Conservation (phyloP, 2,888 invertebrate genomes). For the Drosophila lacicola region DNA sequence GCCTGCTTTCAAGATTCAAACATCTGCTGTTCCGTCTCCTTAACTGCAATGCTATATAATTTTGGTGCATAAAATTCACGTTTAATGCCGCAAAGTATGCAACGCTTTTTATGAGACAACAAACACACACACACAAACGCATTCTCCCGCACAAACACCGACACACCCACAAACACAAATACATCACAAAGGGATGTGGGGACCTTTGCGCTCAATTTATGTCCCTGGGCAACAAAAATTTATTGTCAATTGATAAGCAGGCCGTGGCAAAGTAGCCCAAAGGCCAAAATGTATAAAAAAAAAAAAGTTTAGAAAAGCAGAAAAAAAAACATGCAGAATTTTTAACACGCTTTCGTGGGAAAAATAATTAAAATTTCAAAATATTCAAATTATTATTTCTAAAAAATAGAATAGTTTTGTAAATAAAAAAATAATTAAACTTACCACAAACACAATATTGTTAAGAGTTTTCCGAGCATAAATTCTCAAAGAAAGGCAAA, state of each 20-base stretch:
- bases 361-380: not conserved
- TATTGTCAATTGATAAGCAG: conserved; percentile 81
- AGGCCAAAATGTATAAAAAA: conserved; percentile 48
- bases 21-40: conserved; percentile 61
- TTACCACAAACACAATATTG: too few species aligned
- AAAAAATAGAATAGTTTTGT: not conserved
- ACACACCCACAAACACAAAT: conserved; percentile 37
- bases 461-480: too few species aligned
- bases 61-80: conserved; percentile 73
- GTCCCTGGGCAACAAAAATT: conserved; percentile 77
- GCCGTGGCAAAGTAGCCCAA: conserved; percentile 68
- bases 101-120: conserved; percentile 56
- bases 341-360: conserved; percentile 44
- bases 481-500: too few species aligned
- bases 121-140: conserved; percentile 4
- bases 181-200: conserved; percentile 54
- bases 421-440: too few species aligned
- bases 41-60: conserved; percentile 76
- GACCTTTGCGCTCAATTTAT: conserved; percentile 69
- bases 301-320: conserved; percentile 39
- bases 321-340: conserved; percentile 16
- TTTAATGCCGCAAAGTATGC: conserved; percentile 78
- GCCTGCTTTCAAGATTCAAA: conserved; percentile 46
- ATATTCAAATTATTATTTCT: not conserved
- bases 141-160: conserved; percentile 17